Conservation (phyloP, 2,797 vertebrate species). For the Trachops cirrhosus region DNA sequence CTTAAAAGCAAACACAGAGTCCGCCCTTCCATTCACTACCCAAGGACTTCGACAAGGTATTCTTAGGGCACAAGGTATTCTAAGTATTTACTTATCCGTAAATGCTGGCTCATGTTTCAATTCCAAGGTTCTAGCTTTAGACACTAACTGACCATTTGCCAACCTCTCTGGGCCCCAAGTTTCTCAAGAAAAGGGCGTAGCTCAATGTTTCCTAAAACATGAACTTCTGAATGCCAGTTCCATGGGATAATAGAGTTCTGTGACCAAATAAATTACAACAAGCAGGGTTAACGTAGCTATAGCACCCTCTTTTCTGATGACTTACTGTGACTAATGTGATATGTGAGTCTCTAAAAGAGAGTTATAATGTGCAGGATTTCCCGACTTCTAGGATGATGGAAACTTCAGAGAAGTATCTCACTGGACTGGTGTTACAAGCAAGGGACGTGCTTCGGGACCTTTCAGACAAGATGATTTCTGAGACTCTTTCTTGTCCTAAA, state of each 20-base stretch:
- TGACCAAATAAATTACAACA: neutral
- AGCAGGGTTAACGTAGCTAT: neutral
- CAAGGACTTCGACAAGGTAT: neutral
- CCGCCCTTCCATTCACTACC: neutral
- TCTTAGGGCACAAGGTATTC: neutral
- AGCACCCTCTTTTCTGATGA: constrained; percentile 14
- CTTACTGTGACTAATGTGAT: neutral
- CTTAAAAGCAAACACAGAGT: neutral
- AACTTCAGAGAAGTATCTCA: neutral
- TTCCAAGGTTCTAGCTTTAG: neutral
- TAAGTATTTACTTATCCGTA: neutral
- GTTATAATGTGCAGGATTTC: neutral
- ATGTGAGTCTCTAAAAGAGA: constrained; percentile 20
- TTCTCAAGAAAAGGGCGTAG: neutral
- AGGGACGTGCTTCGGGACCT: neutral
- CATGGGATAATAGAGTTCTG: neutral
- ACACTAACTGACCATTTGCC: neutral
- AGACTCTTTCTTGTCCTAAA: neutral
- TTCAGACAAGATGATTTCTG: constrained; percentile 11
- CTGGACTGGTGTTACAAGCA: neutral
- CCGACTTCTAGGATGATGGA: constrained; percentile 1
- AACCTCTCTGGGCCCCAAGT: neutral
- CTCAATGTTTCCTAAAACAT: neutral
- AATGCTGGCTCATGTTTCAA: neutral
- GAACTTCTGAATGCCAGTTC: neutral